phyloP scores from a whole-genome alignment of 2,888 invertebrate species.

The Drosophila subquinaria region DNA sequence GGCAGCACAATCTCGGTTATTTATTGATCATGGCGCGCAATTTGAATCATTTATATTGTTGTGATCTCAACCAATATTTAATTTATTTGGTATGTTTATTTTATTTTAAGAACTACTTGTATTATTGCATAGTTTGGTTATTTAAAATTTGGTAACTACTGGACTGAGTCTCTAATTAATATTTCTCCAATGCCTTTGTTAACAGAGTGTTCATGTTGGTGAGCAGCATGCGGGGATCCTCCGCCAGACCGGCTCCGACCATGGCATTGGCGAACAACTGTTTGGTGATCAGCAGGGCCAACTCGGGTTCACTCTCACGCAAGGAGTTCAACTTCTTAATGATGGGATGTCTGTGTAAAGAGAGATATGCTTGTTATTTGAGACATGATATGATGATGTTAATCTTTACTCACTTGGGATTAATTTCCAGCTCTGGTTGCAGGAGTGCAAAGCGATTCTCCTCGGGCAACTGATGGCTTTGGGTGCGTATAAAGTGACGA shows the following conservation, averaged over 20 bases:
- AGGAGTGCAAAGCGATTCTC: slow-evolving; percentile 94
- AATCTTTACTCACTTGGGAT: slow-evolving; percentile 90
- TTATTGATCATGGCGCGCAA: background rate
- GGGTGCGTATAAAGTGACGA: slow-evolving; percentile 96
- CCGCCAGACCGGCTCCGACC: slow-evolving; percentile 96
- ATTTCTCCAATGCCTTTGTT: slow-evolving; percentile 92
- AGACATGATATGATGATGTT: too few relatives aligned
- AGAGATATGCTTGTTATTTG: background rate
- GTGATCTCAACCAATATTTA: background rate
- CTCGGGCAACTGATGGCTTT: slow-evolving; percentile 92
- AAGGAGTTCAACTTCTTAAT: slow-evolving; percentile 94
- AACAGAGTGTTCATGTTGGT: slow-evolving; percentile 95
- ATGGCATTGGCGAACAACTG: slow-evolving; percentile 98
- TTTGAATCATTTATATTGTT: background rate
- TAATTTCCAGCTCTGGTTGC: slow-evolving; percentile 97
- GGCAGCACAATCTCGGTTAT: background rate
- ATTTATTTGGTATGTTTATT: slow-evolving; percentile 21
- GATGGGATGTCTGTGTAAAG: slow-evolving; percentile 90
- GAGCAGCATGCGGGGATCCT: slow-evolving; percentile 95
- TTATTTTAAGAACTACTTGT: slow-evolving; percentile 11
- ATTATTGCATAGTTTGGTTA: slow-evolving; percentile 11
- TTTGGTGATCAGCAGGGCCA: slow-evolving; percentile 93
- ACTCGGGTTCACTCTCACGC: slow-evolving; percentile 90
- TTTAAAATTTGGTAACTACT: slow-evolving; percentile 26
- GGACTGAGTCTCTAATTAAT: slow-evolving; percentile 82